Evolutionary conservation across 1,140 invertebrate genomes (phyloP).

Genomic region (Drosophila tani): DNA sequence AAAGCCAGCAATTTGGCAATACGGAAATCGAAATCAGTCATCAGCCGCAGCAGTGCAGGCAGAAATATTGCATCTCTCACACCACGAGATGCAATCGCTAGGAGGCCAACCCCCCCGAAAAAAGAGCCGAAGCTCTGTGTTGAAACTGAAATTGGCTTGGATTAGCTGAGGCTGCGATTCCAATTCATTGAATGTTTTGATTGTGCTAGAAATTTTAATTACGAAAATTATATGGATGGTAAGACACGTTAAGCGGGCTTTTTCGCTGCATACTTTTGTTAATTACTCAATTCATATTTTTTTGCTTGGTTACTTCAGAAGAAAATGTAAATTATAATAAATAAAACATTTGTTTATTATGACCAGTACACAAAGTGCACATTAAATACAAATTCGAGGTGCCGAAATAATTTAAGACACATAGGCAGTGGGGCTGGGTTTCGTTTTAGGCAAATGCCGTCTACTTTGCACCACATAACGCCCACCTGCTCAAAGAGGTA

Average conservation of each 20-base stretch:
- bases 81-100: constrained; percentile 45
- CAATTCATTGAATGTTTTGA: constrained; percentile 43
- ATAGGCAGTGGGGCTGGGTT: neutral
- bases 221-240: constrained; percentile 20
- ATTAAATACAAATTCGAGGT: constrained; percentile 13
- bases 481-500: constrained; percentile 22
- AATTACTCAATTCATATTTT: constrained; percentile 10
- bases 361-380: constrained; percentile 11
- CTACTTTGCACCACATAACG: constrained; percentile 35
- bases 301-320: neutral
- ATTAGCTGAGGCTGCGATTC: constrained; percentile 23
- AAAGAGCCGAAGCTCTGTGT: constrained; percentile 26
- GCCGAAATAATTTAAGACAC: constrained; percentile 11
- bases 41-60: constrained; percentile 50
- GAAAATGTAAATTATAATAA: constrained; percentile 1
- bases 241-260: neutral
- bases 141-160: constrained; percentile 20
- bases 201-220: constrained; percentile 32
- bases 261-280: constrained; percentile 1
- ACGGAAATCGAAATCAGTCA: constrained; percentile 71
- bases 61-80: constrained; percentile 49
- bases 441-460: constrained; percentile 24
- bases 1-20: constrained; percentile 69
- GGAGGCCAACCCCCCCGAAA: constrained; percentile 12
- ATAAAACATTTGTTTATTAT: constrained; percentile 4